Evolutionary conservation across 37 sponge, comb jelly and placozoan species (phyloP).

Genomic region (Cliona cf. orientalis): DNA sequence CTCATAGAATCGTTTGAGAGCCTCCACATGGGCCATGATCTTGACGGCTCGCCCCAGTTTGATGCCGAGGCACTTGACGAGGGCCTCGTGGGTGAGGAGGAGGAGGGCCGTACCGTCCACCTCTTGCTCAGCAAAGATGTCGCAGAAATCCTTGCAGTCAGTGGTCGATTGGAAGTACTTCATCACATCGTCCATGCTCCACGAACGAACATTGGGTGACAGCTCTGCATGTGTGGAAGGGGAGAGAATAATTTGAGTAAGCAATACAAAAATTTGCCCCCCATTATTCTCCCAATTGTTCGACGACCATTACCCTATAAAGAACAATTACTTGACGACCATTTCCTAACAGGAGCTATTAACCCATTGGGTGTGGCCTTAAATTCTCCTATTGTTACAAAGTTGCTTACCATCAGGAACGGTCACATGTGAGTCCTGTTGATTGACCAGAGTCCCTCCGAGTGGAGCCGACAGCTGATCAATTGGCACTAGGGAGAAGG

Average conservation of each 20-base stretch:
- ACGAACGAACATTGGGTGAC: conserved; percentile 24
- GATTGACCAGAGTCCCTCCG: too few relatives aligned
- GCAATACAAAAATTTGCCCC: too few relatives aligned
- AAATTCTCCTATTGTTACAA: too few relatives aligned
- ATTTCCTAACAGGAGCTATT: too few relatives aligned
- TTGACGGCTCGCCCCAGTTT: conserved; percentile 63
- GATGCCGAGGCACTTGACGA: conserved; percentile 66
- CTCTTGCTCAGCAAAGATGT: conserved; percentile 57
- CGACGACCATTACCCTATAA: too few relatives aligned
- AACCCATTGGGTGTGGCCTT: too few relatives aligned
- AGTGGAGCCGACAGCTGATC: conserved; percentile 10
- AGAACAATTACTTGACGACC: too few relatives aligned
- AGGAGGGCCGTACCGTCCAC: conserved; percentile 68
- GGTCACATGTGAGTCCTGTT: too few relatives aligned
- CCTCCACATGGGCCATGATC: conserved; percentile 45
- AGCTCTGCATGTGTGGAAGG: neutral
- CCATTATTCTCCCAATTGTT: too few relatives aligned
- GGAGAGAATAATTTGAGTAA: neutral
- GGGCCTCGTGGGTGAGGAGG: conserved; percentile 53
- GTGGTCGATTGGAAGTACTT: conserved; percentile 53
- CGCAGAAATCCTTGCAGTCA: conserved; percentile 44
- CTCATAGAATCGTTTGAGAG: conserved; percentile 14
- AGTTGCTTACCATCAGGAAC: too few relatives aligned
- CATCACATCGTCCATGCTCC: conserved; percentile 51
- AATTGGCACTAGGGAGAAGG: conserved; percentile 21